Conservation (phyloP, 2,113 vertebrate species). For the Cichladusa arquata region DNA sequence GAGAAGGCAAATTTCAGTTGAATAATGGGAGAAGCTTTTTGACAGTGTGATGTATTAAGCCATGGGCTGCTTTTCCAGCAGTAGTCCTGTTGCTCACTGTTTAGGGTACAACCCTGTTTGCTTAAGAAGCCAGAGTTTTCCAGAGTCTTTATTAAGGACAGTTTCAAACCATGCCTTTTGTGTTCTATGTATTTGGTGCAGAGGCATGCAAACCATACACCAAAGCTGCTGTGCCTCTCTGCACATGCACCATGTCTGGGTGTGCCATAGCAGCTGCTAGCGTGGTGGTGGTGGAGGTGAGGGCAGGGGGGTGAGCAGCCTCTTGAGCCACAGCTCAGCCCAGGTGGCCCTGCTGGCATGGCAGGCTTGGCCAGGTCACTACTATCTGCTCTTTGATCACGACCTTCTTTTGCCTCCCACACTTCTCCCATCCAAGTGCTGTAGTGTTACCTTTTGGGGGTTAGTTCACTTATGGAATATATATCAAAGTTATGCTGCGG, state of each 20-base stretch:
- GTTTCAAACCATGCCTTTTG: background rate
- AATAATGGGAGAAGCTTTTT: constrained; percentile 65
- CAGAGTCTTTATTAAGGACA: background rate
- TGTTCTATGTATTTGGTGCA: background rate
- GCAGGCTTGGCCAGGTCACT: background rate
- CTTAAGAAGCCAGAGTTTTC: constrained; percentile 23
- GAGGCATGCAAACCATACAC: background rate
- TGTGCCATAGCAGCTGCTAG: background rate
- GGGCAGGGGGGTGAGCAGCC: background rate
- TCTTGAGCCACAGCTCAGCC: background rate
- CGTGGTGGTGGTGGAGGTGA: background rate
- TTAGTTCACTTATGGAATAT: constrained; percentile 14
- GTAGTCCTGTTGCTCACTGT: constrained; percentile 10
- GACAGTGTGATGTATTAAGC: constrained; percentile 65
- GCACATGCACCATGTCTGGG: accelerated
- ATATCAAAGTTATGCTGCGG: background rate
- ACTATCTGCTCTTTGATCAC: background rate
- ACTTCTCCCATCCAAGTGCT: background rate
- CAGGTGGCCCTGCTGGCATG: accelerated
- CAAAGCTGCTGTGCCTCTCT: background rate
- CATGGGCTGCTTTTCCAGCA: constrained; percentile 8
- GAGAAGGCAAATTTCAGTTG: constrained; percentile 68
- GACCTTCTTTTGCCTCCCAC: background rate
- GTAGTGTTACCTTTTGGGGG: background rate
- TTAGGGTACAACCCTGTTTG: constrained; percentile 40